Conservation (phyloP, 2,113 vertebrate genomes). For the Colinus virginianus region DNA sequence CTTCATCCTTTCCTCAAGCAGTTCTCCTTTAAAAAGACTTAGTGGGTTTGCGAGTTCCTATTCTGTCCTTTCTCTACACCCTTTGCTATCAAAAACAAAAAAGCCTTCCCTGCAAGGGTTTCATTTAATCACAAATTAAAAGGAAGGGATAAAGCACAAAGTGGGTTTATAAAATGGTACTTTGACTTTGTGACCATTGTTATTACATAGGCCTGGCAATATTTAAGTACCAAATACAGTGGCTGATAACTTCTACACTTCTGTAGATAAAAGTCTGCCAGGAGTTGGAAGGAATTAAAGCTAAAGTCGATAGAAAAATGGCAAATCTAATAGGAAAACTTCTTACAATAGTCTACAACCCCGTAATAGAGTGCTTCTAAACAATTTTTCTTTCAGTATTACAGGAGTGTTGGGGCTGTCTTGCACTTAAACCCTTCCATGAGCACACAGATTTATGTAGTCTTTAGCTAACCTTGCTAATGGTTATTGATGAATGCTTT, state of each 20-base stretch:
- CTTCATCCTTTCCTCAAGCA: not conserved
- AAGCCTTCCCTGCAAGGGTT: not conserved
- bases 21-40: not conserved
- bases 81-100: not conserved
- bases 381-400: not conserved
- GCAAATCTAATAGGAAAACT: not conserved
- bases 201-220: not conserved
- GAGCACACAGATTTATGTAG: not conserved
- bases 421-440: not conserved
- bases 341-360: not conserved
- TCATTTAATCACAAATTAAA: not conserved
- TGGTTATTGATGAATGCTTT: not conserved
- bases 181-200: not conserved
- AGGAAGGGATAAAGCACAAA: not conserved
- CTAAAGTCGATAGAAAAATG: not conserved
- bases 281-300: conserved; percentile 5
- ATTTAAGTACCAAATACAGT: no score
- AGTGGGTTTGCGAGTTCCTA: not conserved
- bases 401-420: not conserved
- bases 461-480: not conserved
- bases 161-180: not conserved
- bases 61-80: not conserved
- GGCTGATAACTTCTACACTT: not conserved
- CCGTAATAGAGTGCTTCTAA: not conserved
- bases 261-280: not conserved